These are phyloP conservation scores for Drosophila yooni DNA, from an alignment of 2,888 invertebrate genomes.

Conservation along the genomic window DNA sequence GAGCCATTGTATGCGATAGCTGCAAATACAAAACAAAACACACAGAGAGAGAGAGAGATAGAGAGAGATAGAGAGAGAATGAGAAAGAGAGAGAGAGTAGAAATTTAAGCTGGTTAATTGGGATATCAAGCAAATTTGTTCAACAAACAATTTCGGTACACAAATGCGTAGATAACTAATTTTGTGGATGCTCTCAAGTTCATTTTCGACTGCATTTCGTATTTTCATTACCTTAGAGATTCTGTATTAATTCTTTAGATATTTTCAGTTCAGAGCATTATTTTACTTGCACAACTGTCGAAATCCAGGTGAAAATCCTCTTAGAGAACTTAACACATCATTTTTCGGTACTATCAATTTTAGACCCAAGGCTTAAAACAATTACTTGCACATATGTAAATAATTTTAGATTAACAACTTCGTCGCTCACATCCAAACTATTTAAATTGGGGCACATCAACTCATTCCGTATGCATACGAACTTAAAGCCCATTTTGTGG, in stretches of 20 bases:
- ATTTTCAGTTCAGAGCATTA: background rate
- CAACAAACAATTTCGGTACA: constrained; percentile 16
- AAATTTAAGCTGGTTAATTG: constrained; percentile 35
- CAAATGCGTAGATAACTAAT: background rate
- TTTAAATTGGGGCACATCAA: constrained; percentile 4
- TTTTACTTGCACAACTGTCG: background rate
- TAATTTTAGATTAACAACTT: constrained; percentile 1
- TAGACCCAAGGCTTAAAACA: background rate
- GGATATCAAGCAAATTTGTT: constrained; percentile 34
- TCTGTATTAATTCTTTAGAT: background rate
- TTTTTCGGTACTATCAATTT: background rate
- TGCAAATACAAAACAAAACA: constrained; percentile 71
- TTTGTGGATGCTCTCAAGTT: background rate
- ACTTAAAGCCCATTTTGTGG: constrained; percentile 14
- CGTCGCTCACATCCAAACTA: background rate
- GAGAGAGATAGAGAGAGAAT: background rate
- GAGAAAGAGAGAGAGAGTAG: background rate
- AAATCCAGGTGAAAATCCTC: background rate
- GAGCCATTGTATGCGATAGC: constrained; percentile 89
- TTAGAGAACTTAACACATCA: no score
- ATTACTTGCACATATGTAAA: constrained; percentile 5
- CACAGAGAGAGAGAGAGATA: background rate
- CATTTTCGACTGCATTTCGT: background rate
- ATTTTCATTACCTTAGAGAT: background rate
- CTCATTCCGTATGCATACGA: constrained; percentile 6